Evolutionary conservation across 2,797 vertebrate genomes (phyloP).

Genomic region (Periparus ater): DNA sequence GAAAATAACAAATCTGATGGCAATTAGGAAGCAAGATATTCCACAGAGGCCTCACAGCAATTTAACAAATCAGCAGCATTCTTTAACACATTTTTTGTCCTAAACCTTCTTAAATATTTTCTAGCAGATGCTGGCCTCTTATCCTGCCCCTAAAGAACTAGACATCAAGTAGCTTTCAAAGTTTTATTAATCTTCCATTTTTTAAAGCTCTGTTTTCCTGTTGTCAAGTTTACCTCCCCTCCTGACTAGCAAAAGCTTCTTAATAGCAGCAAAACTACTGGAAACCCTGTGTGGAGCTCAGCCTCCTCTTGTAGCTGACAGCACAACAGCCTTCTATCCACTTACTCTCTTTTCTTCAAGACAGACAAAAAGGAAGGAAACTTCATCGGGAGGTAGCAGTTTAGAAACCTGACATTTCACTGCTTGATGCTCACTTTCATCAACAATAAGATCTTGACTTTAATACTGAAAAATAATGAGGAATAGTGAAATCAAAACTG

Average conservation of each 20-base stretch:
- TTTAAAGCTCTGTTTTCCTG: not conserved
- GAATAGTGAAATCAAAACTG: not conserved
- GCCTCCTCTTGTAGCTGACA: constrained; percentile 3
- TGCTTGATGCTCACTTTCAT: constrained; percentile 45
- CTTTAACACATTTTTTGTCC: not conserved
- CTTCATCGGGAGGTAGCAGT: not conserved
- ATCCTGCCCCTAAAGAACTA: not conserved
- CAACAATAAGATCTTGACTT: constrained; percentile 16
- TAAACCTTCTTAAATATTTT: not conserved
- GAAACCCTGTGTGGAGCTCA: not conserved
- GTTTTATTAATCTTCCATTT: not conserved
- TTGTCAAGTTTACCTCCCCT: not conserved
- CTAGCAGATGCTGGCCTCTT: not conserved
- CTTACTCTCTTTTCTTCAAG: constrained; percentile 15
- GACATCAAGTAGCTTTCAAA: not conserved
- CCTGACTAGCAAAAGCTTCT: not conserved
- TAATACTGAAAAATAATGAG: constrained; percentile 27
- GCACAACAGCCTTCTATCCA: constrained; percentile 10
- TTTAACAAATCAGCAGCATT: not conserved
- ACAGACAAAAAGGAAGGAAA: constrained; percentile 39
- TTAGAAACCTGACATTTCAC: constrained; percentile 46
- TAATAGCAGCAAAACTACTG: constrained; percentile 28
- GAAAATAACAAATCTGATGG: not conserved
- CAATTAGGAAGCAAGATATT: not conserved
- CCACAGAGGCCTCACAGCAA: not conserved